phyloP scores from a whole-genome alignment of 1,140 invertebrate species.

The Calephelis virginiensis region DNA sequence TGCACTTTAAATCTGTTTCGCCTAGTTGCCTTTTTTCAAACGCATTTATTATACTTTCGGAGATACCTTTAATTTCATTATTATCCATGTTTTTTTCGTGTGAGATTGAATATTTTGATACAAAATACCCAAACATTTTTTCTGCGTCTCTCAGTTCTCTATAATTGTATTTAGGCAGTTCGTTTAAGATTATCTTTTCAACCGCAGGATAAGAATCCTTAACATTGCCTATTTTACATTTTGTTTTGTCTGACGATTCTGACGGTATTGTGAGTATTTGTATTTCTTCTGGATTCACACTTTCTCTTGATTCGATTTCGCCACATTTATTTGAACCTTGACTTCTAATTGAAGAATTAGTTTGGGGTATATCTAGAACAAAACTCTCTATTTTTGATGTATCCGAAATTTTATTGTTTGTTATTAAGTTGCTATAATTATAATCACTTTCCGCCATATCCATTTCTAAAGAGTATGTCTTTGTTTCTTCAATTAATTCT shows the following conservation, averaged over 20 bases:
- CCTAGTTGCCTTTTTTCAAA: too few species aligned
- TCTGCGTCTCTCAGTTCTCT: constrained; percentile 24
- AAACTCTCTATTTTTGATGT: not conserved
- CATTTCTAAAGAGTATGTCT: constrained; percentile 55
- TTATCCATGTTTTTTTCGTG: not conserved
- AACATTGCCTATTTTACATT: not conserved
- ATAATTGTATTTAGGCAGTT: constrained; percentile 16
- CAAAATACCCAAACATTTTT: constrained; percentile 14
- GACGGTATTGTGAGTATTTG: not conserved
- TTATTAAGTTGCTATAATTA: constrained; percentile 24
- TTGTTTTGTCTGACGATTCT: not conserved
- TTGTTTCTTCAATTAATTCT: constrained; percentile 53
- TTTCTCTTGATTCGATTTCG: not conserved
- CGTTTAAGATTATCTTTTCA: not conserved
- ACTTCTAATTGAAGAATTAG: not conserved
- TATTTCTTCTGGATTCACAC: not conserved
- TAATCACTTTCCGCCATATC: constrained; percentile 53
- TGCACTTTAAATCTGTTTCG: too few species aligned
- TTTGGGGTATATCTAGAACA: not conserved
- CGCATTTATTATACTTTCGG: too few species aligned
- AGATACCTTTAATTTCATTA: too few species aligned
- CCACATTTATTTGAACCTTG: not conserved
- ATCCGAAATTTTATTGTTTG: not conserved
- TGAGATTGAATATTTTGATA: constrained; percentile 7
- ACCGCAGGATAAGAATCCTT: not conserved